Evolutionary conservation across 1,140 invertebrate species (phyloP), one percentile per base, ranked within the genome.

Genomic region (Kradibia gibbosae): DNA sequence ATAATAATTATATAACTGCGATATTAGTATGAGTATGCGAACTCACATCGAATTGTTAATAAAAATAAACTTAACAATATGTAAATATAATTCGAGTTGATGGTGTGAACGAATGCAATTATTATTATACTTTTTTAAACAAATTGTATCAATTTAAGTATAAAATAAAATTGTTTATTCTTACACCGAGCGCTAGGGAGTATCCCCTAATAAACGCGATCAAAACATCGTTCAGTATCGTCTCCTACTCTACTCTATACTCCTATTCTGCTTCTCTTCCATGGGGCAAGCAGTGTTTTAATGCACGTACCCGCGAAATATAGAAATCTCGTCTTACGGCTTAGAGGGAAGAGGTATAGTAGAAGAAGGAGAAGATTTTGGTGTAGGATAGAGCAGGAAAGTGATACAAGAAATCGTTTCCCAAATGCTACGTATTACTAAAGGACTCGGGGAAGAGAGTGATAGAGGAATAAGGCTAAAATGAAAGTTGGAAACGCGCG

Each of bases 401-500:
- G 39, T 45, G 57, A 76, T 55, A 28, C 34, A 45, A 25, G n/a
- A 86, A 85, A 81, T 84, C 82, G 39, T 57, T 76, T 10, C 34
- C 34, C 53, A 50, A 25, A 28, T 67, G 62, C 34, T 85, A 81
- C 71, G 83, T 86, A 85, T 85, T 76, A 84, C 84, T 83, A 77
- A 79, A 84, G 82, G 84, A 84, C 72, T 74, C 53, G 50, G 55
- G 53, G 70, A 39, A 60, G 78, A 84, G 85, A 84, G 84, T 80
- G 83, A 83, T 84, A 84, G 28, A 83, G 84, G 76, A 84, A 81
- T 84, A 84, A 85, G 86, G 87, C 87, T 91, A 90, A 91, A 91
- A 91, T 89, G 89, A 91, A 91, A 91, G 90, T 91, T 91, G 88
- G 88, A 88, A 88, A 87, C 87, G 89, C 88, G 48, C 70, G 76